Percentiles rank a stretch among this genome's conserved stretches.
These are phyloP conservation scores for Indicator indicator DNA, from an alignment of 2,113 vertebrate genomes.

Conservation along the genomic window DNA sequence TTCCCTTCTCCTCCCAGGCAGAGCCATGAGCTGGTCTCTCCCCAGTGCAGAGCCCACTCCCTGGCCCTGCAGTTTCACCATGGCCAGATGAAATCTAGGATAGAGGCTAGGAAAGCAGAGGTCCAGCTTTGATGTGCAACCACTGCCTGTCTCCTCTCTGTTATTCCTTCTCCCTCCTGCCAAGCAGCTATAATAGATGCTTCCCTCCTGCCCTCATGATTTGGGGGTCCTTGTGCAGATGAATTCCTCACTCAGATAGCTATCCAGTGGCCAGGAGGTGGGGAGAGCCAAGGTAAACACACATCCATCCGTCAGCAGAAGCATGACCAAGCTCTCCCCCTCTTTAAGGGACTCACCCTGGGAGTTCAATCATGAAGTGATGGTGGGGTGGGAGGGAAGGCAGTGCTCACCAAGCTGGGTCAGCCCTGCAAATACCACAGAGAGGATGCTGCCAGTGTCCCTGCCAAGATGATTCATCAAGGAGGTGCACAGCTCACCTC, in stretches of 20 bases:
- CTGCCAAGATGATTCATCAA: rapidly evolving
- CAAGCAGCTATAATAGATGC: neutral
- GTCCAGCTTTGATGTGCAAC: conserved; percentile 35
- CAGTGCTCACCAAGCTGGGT: neutral
- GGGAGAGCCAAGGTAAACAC: conserved; percentile 34
- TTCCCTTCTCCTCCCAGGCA: neutral
- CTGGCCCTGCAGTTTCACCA: neutral
- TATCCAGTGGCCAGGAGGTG: neutral
- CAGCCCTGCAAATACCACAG: neutral
- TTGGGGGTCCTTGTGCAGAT: neutral
- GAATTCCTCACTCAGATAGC: conserved; percentile 48
- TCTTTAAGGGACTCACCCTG: neutral
- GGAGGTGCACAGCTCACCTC: neutral
- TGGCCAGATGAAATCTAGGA: neutral
- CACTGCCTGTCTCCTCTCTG: neutral
- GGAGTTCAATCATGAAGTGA: rapidly evolving
- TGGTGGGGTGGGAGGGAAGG: neutral
- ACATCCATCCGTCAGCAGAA: neutral
- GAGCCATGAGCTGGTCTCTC: neutral
- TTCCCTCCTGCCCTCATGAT: neutral
- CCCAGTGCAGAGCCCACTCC: neutral
- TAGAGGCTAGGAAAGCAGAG: neutral
- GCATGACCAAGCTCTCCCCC: neutral
- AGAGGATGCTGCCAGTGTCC: neutral
- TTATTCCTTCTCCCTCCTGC: neutral